Conservation (phyloP, 37 sponge, comb jelly and placozoan species). For the Ephydatia muelleri region DNA sequence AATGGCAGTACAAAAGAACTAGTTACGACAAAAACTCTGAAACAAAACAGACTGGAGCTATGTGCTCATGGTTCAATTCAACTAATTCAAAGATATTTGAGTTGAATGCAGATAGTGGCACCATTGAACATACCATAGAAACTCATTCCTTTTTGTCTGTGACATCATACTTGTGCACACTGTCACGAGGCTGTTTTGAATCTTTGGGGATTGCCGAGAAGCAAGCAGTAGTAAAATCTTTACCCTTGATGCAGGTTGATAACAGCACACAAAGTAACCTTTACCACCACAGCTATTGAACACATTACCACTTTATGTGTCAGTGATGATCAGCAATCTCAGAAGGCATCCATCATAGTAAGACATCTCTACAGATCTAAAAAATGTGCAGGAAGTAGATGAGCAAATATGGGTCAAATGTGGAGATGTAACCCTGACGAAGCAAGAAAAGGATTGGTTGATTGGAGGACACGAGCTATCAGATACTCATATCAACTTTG, state of each 20-base stretch:
- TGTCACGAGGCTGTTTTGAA: slow-evolving; percentile 24
- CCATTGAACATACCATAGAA: not conserved
- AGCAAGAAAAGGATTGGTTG: slow-evolving; percentile 3
- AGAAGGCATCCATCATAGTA: too few relatives aligned
- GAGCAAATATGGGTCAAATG: not conserved
- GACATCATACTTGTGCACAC: slow-evolving; percentile 25
- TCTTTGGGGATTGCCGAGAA: too few relatives aligned
- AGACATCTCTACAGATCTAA: too few relatives aligned
- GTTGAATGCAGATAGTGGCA: not conserved
- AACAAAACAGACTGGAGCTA: slow-evolving; percentile 19
- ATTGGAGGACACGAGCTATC: slow-evolving; percentile 22
- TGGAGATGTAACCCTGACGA: slow-evolving; percentile 5
- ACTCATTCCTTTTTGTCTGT: slow-evolving; percentile 11
- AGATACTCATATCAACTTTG: slow-evolving; percentile 15
- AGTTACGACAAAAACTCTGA: not conserved
- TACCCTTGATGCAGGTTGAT: not conserved
- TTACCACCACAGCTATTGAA: slow-evolving; percentile 5
- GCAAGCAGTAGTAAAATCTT: too few relatives aligned
- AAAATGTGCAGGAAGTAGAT: too few relatives aligned
- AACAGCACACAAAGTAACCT: slow-evolving; percentile 15
- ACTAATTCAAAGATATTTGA: not conserved
- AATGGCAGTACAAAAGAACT: slow-evolving; percentile 6
- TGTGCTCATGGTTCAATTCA: slow-evolving; percentile 60
- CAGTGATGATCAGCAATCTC: too few relatives aligned
- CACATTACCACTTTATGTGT: not conserved